Evolutionary conservation across 2,113 vertebrate genomes (phyloP).

Genomic region (Mesembrinibis cayennensis): DNA sequence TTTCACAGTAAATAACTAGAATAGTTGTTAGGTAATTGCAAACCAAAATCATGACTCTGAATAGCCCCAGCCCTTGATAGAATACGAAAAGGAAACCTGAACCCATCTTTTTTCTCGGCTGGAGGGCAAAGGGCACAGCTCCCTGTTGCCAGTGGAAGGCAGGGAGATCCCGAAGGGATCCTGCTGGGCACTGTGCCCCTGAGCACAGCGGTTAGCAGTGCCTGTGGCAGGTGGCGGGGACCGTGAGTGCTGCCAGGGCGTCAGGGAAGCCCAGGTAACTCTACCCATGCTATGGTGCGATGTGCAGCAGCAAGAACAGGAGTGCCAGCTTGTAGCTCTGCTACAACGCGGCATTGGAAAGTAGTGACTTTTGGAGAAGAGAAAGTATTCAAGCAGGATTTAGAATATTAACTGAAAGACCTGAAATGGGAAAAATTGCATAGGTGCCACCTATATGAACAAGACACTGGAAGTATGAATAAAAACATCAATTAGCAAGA

Average conservation of each 20-base stretch:
- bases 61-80: too few species aligned
- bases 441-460: background rate
- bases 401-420: background rate
- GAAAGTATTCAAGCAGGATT: background rate
- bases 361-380: background rate
- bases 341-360: accelerated
- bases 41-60: background rate
- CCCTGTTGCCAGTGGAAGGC: background rate
- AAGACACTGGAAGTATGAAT: background rate
- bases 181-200: background rate
- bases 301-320: background rate
- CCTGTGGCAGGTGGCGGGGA: background rate
- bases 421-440: background rate
- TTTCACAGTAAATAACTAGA: background rate
- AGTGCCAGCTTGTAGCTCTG: background rate
- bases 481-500: background rate
- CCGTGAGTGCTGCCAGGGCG: background rate
- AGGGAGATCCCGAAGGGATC: background rate
- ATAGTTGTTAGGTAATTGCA: background rate
- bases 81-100: background rate
- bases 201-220: background rate
- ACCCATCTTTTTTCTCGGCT: background rate
- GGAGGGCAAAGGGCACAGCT: background rate
- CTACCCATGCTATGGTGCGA: accelerated
- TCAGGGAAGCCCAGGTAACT: background rate